These are phyloP conservation scores for Rhaphigaster nebulosa DNA, from an alignment of 2,888 invertebrate species.

Conservation along the genomic window DNA sequence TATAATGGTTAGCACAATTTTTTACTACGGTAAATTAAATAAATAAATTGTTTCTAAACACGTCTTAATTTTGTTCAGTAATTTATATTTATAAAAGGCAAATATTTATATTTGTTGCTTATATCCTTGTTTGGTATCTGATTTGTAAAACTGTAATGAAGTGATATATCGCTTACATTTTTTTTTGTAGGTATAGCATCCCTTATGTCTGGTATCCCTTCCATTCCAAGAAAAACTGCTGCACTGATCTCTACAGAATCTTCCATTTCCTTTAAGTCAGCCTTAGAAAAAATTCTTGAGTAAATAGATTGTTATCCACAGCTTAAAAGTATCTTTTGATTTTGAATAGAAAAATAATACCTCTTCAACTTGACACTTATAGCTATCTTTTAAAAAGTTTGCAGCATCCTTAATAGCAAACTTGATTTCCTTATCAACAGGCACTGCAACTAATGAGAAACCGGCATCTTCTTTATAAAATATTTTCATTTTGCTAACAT, in stretches of 20 bases:
- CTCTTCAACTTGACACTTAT: conserved; percentile 59
- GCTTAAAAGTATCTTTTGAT: not conserved
- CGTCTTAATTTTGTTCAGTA: too few relatives aligned
- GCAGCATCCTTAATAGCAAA: conserved; percentile 74
- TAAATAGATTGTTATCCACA: not conserved
- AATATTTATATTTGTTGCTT: too few relatives aligned
- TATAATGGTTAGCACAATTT: too few relatives aligned
- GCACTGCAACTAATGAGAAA: conserved; percentile 78
- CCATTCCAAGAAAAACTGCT: conserved; percentile 71
- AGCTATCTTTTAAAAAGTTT: conserved; percentile 69
- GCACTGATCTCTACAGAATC: conserved; percentile 72
- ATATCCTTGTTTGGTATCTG: too few relatives aligned
- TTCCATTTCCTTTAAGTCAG: conserved; percentile 71
- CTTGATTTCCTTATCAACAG: conserved; percentile 77
- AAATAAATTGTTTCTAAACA: too few relatives aligned
- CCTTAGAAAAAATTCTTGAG: conserved; percentile 68
- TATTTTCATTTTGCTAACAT: conserved; percentile 78
- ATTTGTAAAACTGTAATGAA: too few relatives aligned
- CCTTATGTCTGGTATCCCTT: conserved; percentile 73
- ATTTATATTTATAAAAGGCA: not conserved
- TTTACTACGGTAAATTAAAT: too few relatives aligned
- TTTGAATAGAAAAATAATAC: not conserved
- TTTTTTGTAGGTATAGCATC: conserved; percentile 54
- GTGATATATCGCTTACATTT: conserved; percentile 56
- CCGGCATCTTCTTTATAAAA: conserved; percentile 84